Evolutionary conservation across 2,113 vertebrate species (phyloP).

Genomic region (Anhinga anhinga): DNA sequence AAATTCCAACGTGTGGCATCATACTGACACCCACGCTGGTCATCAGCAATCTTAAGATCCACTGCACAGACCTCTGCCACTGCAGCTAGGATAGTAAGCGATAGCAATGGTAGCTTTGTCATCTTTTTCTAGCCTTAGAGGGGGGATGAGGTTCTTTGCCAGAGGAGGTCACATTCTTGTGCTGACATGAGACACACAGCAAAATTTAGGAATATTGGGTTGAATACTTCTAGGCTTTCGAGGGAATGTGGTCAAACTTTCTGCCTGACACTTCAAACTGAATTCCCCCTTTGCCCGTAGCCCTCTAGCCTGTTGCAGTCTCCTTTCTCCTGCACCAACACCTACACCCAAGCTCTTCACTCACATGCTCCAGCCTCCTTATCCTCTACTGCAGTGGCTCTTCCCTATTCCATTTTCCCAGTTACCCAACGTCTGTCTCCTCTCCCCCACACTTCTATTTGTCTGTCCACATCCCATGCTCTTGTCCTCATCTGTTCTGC

Average conservation of each 20-base stretch:
- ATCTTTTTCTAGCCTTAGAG: not conserved
- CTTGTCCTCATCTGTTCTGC: not conserved
- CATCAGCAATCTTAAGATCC: slow-evolving; percentile 48
- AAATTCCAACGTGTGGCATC: slow-evolving; percentile 59
- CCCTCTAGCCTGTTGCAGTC: not conserved
- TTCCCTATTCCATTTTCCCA: not conserved
- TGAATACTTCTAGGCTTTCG: slow-evolving; percentile 37
- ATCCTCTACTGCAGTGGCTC: not conserved
- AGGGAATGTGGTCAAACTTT: slow-evolving; percentile 41
- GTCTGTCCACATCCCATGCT: not conserved
- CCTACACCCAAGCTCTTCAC: not conserved
- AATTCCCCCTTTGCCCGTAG: not conserved
- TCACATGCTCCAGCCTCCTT: not conserved
- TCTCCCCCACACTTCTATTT: not conserved
- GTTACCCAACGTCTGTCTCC: not conserved
- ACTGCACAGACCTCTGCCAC: slow-evolving; percentile 12
- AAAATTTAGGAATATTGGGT: not conserved
- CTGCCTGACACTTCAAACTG: not conserved
- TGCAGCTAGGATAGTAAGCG: not conserved
- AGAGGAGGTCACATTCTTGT: not conserved
- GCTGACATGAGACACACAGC: not conserved
- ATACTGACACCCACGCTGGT: slow-evolving; percentile 11
- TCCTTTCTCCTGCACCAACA: not conserved
- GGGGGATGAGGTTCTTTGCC: slow-evolving; percentile 28
- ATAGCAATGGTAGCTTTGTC: not conserved